These are phyloP conservation scores for Rachycentron canadum DNA, from an alignment of 2,797 vertebrate genomes.

Conservation along the genomic window DNA sequence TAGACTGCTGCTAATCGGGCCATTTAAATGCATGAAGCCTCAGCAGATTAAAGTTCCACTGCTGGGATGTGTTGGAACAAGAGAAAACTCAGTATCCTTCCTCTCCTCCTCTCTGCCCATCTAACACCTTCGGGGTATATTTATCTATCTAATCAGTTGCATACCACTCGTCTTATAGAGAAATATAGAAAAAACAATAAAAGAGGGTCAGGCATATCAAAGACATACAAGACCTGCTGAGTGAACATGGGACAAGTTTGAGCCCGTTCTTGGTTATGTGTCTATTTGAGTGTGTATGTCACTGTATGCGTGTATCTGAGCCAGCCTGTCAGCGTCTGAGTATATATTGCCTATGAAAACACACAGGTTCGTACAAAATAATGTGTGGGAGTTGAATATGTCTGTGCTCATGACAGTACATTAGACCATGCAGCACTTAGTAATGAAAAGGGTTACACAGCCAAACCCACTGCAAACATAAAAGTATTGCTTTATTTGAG, in stretches of 20 bases:
- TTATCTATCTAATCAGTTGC: slow-evolving; percentile 84
- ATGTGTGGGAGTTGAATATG: slow-evolving; percentile 59
- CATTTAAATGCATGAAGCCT: slow-evolving; percentile 76
- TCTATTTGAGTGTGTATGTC: slow-evolving; percentile 25
- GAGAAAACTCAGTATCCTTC: slow-evolving; percentile 69
- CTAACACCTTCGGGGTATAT: slow-evolving; percentile 77
- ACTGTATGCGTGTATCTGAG: slow-evolving; percentile 40
- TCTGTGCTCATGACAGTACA: slow-evolving; percentile 28
- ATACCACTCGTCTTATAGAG: slow-evolving; percentile 78
- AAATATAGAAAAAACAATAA: slow-evolving; percentile 84
- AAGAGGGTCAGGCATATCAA: slow-evolving; percentile 84
- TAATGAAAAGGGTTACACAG: slow-evolving; percentile 41
- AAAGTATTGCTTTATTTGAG: slow-evolving; percentile 39
- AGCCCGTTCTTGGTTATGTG: slow-evolving; percentile 51
- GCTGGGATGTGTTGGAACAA: slow-evolving; percentile 79
- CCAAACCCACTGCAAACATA: slow-evolving; percentile 28
- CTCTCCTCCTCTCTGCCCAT: slow-evolving; percentile 57
- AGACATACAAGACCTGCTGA: slow-evolving; percentile 79
- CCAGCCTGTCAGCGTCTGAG: slow-evolving; percentile 50
- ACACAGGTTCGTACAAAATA: slow-evolving; percentile 65
- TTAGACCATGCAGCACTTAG: slow-evolving; percentile 7
- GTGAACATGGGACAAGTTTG: slow-evolving; percentile 65
- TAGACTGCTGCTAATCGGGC: slow-evolving; percentile 69
- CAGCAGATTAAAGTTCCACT: slow-evolving; percentile 72
- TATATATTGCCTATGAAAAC: slow-evolving; percentile 63